A percentile compares a stretch with the other conserved stretches of the same genome.
Conservation (phyloP, 1,140 invertebrate genomes). For the Bombus picipes region DNA sequence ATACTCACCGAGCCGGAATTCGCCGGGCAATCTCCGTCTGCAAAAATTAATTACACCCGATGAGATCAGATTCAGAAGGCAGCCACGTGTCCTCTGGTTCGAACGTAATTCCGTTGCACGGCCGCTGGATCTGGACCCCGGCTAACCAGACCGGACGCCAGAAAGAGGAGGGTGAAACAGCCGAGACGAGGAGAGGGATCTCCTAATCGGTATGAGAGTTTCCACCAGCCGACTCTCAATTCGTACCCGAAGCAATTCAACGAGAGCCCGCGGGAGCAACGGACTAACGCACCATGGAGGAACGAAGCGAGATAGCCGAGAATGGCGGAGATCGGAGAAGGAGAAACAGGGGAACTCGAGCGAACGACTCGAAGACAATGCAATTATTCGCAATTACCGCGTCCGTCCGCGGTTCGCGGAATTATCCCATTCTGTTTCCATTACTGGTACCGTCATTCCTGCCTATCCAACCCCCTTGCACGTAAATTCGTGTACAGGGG, state of each 20-base stretch:
- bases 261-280: slow-evolving; percentile 37
- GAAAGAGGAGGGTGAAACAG: slow-evolving; percentile 24
- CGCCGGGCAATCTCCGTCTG: slow-evolving; percentile 41
- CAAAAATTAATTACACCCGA: slow-evolving; percentile 60
- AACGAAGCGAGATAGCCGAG: slow-evolving; percentile 6
- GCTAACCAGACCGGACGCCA: slow-evolving; percentile 28
- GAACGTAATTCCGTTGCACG: slow-evolving; percentile 53
- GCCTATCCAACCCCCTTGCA: slow-evolving; percentile 25
- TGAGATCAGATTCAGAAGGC: slow-evolving; percentile 38
- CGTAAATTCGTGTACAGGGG: slow-evolving; percentile 23
- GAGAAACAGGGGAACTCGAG: slow-evolving; percentile 70
- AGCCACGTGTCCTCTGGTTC: slow-evolving; percentile 39
- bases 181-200: slow-evolving; percentile 40
- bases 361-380: slow-evolving; percentile 82
- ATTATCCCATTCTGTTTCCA: slow-evolving; percentile 81
- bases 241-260: slow-evolving; percentile 73
- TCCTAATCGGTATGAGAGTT: slow-evolving; percentile 73
- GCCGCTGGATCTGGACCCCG: slow-evolving; percentile 49
- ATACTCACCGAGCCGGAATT: not conserved
- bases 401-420: slow-evolving; percentile 78
- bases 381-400: slow-evolving; percentile 83
- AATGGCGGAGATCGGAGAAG: not conserved
- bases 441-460: slow-evolving; percentile 72
- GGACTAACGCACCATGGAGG: slow-evolving; percentile 29
- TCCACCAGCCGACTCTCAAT: slow-evolving; percentile 67